A percentile compares a stretch with the other conserved stretches of the same genome.
phyloP scores from a whole-genome alignment of 2,888 invertebrate species.

The Kryphioiulus occultus region DNA sequence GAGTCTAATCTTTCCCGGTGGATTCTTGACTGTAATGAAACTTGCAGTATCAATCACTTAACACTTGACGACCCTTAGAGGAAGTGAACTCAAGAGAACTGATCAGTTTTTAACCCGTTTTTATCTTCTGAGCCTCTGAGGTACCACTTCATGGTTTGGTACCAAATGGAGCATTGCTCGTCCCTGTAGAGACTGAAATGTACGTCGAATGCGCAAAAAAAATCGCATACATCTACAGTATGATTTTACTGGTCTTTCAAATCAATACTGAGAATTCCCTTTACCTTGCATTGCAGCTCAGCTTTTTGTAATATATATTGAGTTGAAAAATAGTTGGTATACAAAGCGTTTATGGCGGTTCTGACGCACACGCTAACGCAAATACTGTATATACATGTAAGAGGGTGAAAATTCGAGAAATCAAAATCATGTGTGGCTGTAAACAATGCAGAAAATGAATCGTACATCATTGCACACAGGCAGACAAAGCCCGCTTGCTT shows the following conservation, averaged over 20 bases:
- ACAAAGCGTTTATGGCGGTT: background rate
- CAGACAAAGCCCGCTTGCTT: background rate
- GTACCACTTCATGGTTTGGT: background rate
- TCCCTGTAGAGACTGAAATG: background rate
- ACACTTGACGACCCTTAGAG: background rate
- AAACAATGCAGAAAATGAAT: background rate
- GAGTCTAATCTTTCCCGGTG: background rate
- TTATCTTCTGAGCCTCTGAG: slow-evolving; percentile 2
- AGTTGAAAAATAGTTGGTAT: background rate
- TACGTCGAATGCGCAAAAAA: background rate
- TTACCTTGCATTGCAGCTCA: background rate
- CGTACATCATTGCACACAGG: background rate
- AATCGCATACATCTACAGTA: background rate
- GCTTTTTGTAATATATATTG: slow-evolving; percentile 25
- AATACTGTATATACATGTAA: background rate
- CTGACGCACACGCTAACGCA: background rate
- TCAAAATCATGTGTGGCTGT: background rate
- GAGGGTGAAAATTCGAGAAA: no score
- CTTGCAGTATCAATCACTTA: slow-evolving; percentile 13
- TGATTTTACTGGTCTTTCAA: background rate
- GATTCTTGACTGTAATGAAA: slow-evolving; percentile 21
- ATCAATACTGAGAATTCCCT: background rate
- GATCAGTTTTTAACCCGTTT: background rate
- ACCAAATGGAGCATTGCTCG: background rate
- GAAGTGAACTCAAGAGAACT: background rate